Evolutionary conservation across 2,113 vertebrate species (phyloP).

Genomic region (Scortum barcoo): DNA sequence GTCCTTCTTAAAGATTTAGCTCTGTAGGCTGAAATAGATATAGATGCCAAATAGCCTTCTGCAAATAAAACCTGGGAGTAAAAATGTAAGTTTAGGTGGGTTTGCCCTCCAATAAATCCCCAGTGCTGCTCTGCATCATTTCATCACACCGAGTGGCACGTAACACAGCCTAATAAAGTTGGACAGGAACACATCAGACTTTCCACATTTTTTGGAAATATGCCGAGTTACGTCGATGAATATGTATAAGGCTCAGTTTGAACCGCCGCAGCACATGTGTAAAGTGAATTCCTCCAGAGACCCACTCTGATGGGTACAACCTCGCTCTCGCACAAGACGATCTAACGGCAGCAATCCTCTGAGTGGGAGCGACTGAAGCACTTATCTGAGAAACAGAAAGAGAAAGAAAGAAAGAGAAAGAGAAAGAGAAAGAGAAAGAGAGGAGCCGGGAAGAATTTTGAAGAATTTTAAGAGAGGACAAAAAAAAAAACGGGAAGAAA

Average conservation of each 20-base stretch:
- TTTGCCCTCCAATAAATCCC: conserved; percentile 6
- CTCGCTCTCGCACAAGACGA: conserved; percentile 55
- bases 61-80: neutral
- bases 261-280: conserved; percentile 59
- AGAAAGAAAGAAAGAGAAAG: conserved; percentile 13
- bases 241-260: conserved; percentile 59
- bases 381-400: conserved; percentile 61
- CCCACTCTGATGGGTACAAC: conserved; percentile 53
- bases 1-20: neutral
- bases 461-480: conserved; percentile 54
- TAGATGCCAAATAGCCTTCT: neutral
- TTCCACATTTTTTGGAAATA: conserved; percentile 47
- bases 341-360: conserved; percentile 41
- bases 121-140: neutral
- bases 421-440: conserved; percentile 19
- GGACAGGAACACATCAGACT: conserved; percentile 39
- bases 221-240: conserved; percentile 46
- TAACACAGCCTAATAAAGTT: conserved; percentile 24
- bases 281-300: conserved; percentile 66
- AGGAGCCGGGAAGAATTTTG: conserved; percentile 18
- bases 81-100: neutral
- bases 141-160: neutral
- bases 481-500: conserved; percentile 45
- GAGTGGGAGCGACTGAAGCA: conserved; percentile 60
- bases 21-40: neutral